Conservation (phyloP, 2,113 vertebrate genomes). For the Collichthys lucidus region DNA sequence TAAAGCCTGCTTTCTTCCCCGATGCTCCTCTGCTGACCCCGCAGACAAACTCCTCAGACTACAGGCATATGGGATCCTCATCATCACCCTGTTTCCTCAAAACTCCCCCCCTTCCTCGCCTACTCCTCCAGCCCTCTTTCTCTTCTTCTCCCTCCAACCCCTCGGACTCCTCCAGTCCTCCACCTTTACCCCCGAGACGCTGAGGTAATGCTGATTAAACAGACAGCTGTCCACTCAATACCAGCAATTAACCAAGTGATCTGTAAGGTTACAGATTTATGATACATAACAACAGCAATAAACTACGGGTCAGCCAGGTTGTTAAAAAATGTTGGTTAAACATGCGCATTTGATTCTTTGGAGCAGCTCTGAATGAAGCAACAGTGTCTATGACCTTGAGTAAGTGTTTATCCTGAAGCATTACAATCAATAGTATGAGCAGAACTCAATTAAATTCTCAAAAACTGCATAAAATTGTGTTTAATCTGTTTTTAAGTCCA, state of each 20-base stretch:
- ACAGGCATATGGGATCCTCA: constrained; percentile 86
- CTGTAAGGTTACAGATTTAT: constrained; percentile 54
- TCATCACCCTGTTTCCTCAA: constrained; percentile 74
- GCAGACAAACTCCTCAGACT: constrained; percentile 69
- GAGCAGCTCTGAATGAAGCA: neutral
- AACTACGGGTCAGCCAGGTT: constrained; percentile 16
- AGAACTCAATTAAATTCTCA: neutral
- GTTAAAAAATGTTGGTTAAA: constrained; percentile 18
- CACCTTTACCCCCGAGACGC: constrained; percentile 77
- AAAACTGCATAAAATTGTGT: neutral
- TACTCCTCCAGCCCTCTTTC: constrained; percentile 58
- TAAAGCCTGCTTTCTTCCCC: constrained; percentile 59
- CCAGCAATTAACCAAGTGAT: constrained; percentile 61
- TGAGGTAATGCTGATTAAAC: constrained; percentile 78
- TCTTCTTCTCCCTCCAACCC: constrained; percentile 53
- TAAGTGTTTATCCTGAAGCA: neutral
- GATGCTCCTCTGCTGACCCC: constrained; percentile 74
- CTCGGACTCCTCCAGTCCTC: constrained; percentile 47
- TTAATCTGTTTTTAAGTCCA: neutral
- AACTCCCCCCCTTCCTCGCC: constrained; percentile 15
- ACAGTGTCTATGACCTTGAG: neutral
- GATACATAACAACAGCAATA: constrained; percentile 40
- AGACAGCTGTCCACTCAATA: constrained; percentile 76
- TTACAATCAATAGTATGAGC: neutral
- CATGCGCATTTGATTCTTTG: neutral